phyloP scores from a whole-genome alignment of 2,113 vertebrate genomes.

The Bettongia penicillata region DNA sequence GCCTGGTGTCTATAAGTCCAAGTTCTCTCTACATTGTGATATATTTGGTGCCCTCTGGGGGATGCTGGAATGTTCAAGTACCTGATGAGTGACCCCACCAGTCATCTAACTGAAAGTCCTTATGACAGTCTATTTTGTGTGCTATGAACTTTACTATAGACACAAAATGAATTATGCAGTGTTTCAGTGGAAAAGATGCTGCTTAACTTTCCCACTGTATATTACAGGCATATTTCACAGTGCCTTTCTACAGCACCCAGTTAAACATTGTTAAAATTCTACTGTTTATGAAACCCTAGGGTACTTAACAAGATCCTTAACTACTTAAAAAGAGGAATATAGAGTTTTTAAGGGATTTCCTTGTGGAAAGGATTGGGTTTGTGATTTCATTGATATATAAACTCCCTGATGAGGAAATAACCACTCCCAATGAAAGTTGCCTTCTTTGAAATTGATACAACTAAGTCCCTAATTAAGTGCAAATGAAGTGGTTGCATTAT shows the following conservation, averaged over 20 bases:
- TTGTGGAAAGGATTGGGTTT: neutral
- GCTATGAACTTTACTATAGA: conserved; percentile 6
- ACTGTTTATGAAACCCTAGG: neutral
- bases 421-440: neutral
- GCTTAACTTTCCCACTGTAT: neutral
- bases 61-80: conserved; percentile 24
- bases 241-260: neutral
- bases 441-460: neutral
- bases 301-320: neutral
- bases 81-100: neutral
- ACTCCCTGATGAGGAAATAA: neutral
- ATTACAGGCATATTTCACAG: conserved; percentile 10
- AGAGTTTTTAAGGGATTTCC: neutral
- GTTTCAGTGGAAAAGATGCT: neutral
- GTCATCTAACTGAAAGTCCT: conserved; percentile 2
- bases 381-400: neutral
- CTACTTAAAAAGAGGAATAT: conserved; percentile 10
- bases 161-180: neutral
- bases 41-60: conserved; percentile 16
- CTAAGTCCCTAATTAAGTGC: neutral
- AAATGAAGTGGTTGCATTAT: neutral
- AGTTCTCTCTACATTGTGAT: conserved; percentile 1
- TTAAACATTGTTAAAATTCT: neutral
- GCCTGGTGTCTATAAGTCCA: neutral
- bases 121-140: conserved; percentile 6